A percentile compares a stretch with the other conserved stretches of the same genome.
phyloP scores from a whole-genome alignment of 2,113 vertebrate species.

The Carlito syrichta region DNA sequence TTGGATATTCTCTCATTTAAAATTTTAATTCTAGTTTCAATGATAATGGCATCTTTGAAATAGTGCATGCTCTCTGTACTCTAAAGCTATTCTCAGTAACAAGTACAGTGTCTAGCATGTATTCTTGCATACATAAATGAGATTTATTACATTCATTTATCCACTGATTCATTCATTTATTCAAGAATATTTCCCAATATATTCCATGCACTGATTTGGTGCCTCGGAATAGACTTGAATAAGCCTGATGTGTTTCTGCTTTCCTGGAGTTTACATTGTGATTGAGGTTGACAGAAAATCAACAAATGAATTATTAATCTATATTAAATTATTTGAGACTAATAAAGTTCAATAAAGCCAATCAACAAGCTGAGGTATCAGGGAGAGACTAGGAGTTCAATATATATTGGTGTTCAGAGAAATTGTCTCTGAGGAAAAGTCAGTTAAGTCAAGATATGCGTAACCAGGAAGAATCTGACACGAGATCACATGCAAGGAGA shows the following conservation, averaged over 20 bases:
- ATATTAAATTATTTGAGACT: not conserved
- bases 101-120: not conserved
- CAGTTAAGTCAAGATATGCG: not conserved
- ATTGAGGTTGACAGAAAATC: not conserved
- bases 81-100: not conserved
- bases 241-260: not conserved
- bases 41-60: constrained; percentile 8
- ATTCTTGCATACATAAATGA: not conserved
- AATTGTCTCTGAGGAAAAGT: not conserved
- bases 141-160: not conserved
- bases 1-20: no score
- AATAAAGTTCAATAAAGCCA: not conserved
- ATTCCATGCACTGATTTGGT: not conserved
- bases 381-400: not conserved
- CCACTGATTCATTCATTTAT: not conserved
- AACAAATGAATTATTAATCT: not conserved
- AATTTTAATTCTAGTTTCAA: no score
- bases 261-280: not conserved
- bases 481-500: not conserved
- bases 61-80: not conserved
- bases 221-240: not conserved
- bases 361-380: not conserved
- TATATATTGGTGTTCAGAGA: not conserved
- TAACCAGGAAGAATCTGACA: not conserved
- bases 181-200: not conserved